These are phyloP conservation scores for Thalassarche chlororhynchos DNA, from an alignment of 2,113 vertebrate genomes.

Conservation along the genomic window DNA sequence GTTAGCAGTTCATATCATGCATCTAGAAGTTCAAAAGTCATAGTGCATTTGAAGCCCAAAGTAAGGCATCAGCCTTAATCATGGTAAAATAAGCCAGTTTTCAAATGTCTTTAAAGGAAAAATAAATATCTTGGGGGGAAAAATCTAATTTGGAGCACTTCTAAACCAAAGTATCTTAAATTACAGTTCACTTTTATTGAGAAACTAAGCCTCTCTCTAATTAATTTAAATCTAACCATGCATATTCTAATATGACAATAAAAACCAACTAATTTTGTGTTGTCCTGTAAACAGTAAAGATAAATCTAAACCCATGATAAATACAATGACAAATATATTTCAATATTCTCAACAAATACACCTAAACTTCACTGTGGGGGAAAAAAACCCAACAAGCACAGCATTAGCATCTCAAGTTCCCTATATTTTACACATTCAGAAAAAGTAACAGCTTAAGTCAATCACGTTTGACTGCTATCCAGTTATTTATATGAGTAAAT, in stretches of 20 bases:
- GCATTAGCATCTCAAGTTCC: neutral
- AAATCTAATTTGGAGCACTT: neutral
- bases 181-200: neutral
- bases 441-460: slow-evolving; percentile 14
- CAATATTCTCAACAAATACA: neutral
- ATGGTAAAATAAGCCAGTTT: neutral
- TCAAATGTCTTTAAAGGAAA: neutral
- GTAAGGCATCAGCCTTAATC: neutral
- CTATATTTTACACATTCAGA: neutral
- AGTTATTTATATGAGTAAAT: slow-evolving; percentile 2
- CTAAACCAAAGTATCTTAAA: neutral
- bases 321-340: neutral
- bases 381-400: fast-evolving
- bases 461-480: neutral
- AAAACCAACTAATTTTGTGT: neutral
- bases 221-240: neutral
- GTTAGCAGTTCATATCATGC: neutral
- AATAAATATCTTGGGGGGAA: neutral
- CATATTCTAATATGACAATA: neutral
- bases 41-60: neutral
- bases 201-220: neutral
- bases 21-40: neutral
- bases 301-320: neutral
- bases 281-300: neutral
- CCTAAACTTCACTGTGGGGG: neutral